phyloP scores from a whole-genome alignment of 1,140 invertebrate genomes.

The Mylabris phalerata region DNA sequence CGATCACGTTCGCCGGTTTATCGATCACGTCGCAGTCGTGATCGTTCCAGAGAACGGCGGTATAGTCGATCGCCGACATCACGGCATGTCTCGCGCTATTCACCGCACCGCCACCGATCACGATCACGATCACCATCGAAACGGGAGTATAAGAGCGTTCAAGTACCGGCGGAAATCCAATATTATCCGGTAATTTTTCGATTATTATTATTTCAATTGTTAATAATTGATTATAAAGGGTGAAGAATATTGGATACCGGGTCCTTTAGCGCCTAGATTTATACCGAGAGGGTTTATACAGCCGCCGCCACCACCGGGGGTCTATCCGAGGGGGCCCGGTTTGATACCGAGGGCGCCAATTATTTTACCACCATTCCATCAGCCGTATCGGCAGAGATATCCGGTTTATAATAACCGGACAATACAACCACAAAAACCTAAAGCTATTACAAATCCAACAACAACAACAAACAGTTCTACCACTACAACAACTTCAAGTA shows the following conservation, averaged over 20 bases:
- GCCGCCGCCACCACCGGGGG: not conserved
- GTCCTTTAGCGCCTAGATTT: not conserved
- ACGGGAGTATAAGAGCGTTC: not conserved
- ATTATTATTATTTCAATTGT: not conserved
- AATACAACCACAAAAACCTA: too few species aligned
- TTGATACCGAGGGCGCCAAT: not conserved
- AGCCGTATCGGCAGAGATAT: not conserved
- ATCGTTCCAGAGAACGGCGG: too few species aligned
- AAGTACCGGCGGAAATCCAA: not conserved
- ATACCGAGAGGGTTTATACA: not conserved
- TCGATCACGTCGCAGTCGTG: too few species aligned
- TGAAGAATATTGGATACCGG: constrained; percentile 4
- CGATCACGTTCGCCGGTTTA: too few species aligned
- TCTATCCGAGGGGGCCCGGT: not conserved
- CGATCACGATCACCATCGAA: not conserved
- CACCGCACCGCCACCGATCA: not conserved
- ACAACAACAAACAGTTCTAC: too few species aligned
- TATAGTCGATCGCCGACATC: too few species aligned
- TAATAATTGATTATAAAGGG: not conserved
- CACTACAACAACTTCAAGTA: too few species aligned
- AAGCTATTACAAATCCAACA: too few species aligned
- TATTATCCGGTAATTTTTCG: not conserved
- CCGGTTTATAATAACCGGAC: too few species aligned
- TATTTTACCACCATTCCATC: not conserved
- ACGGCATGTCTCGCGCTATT: too few species aligned